Evolutionary conservation across 2,113 vertebrate species (phyloP), one percentile per base, ranked within the genome.

Genomic region (Oncorhynchus clarkii): DNA sequence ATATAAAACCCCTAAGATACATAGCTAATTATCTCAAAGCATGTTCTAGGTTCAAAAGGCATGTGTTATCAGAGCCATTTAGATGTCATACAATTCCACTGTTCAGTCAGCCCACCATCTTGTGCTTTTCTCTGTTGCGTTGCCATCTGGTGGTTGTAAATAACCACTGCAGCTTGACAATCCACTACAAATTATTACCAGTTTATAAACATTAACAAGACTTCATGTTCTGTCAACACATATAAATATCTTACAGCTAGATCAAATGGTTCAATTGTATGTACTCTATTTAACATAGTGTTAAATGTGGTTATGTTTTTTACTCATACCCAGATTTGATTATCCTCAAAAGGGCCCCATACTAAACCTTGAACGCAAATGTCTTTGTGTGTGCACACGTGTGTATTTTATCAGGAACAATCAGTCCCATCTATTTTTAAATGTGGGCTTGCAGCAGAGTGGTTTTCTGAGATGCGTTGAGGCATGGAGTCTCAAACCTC

Each of bases 361-460:
- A 64, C 70, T 64, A 83, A 80, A 83, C 77, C 72, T 81, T 87
- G 81, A 81, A 81, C 9, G 14, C 51, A 16, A 54, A 1, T 18
- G 14, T 54, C 51, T 54, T 18, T 54, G 12, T 54, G 51, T 16
- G 39, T 45, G 73, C 82, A 49, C 66, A 11, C 39, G 24, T 72
- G 54, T 16, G 49, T 16, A 7, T 14, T 72, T 31, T 67, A 87
- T 89, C 88, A 84, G 67, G 82, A 81, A 54, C 84, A 45, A 90
- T 90, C 90, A 89, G 83, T 86, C 78, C 81, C 84, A 89, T 92
- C 91, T 92, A 88, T 91, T 89, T 91, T 87, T 89, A 90, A 86
- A 91, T 79, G 74, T 89, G 87, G 87, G n/a, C 76, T 76, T 87
- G 76, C 64, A 74, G 80, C 85, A 81, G 67, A 82, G 90, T 90